Conservation (phyloP, 92 coral and sea anemone species). For the Galaxea fascicularis region DNA sequence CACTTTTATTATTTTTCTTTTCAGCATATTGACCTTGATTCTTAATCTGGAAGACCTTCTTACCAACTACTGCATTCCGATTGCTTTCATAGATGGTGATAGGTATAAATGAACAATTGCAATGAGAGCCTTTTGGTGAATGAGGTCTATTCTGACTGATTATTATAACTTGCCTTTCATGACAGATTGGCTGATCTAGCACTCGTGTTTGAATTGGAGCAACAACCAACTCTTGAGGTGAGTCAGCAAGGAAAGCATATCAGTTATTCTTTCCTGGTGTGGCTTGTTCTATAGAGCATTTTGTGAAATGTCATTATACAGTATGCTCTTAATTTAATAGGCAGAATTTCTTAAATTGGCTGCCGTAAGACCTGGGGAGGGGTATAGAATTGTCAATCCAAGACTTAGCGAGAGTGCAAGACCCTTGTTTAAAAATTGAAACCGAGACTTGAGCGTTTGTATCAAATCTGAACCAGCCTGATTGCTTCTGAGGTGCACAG, state of each 20-base stretch:
- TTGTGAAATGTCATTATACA: no score
- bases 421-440: no score
- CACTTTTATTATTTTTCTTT: not conserved
- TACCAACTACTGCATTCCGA: slow-evolving; percentile 87
- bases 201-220: slow-evolving; percentile 93
- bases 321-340: no score
- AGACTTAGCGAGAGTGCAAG: no score
- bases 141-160: not conserved
- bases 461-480: no score
- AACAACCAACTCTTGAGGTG: slow-evolving; percentile 89
- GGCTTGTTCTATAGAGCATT: no score
- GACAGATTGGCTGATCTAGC: slow-evolving; percentile 93
- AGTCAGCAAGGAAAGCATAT: not conserved
- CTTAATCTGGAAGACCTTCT: slow-evolving; percentile 86
- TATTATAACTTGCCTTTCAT: not conserved
- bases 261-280: not conserved
- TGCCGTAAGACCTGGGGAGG: not conserved
- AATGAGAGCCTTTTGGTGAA: not conserved
- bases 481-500: no score
- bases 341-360: not conserved
- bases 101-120: slow-evolving; percentile 61
- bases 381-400: no score
- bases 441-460: no score
- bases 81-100: slow-evolving; percentile 96
- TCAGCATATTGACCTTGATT: slow-evolving; percentile 88